Evolutionary conservation across 2,888 invertebrate species (phyloP).

Genomic region (Noctua janthe): DNA sequence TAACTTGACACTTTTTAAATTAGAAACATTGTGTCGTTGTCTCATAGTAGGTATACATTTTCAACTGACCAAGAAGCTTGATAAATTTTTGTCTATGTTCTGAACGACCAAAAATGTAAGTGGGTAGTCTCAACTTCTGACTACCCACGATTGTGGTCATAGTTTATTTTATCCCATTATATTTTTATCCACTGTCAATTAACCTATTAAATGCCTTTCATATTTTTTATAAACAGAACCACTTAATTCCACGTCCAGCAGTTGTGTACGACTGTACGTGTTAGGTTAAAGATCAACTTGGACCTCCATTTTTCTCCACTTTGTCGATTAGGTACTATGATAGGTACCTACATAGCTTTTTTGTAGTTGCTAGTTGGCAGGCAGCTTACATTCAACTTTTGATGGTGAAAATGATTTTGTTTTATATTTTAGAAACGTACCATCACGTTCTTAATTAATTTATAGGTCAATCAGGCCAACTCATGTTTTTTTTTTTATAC

Average conservation of each 20-base stretch:
- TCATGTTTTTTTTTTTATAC: background rate
- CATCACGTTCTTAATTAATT: background rate
- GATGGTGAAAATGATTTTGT: background rate
- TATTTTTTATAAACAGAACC: conserved; percentile 33
- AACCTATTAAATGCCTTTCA: conserved; percentile 18
- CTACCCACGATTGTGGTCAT: background rate
- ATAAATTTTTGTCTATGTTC: conserved; percentile 7
- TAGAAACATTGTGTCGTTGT: background rate
- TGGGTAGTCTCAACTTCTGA: background rate
- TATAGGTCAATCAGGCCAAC: background rate
- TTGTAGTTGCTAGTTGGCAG: conserved; percentile 1
- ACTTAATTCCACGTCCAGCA: conserved; percentile 25
- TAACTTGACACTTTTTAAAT: conserved; percentile 15
- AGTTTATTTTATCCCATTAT: conserved; percentile 1
- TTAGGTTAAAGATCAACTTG: conserved; percentile 52
- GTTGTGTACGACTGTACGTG: conserved; percentile 37
- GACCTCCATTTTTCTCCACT: conserved; percentile 39
- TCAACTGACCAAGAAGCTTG: background rate
- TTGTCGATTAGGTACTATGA: conserved; percentile 4
- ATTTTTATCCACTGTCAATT: conserved; percentile 2
- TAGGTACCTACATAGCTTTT: conserved; percentile 19
- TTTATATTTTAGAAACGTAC: conserved; percentile 2
- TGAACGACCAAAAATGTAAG: background rate
- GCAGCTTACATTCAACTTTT: background rate
- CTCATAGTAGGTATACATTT: background rate